Conservation (phyloP, 2,797 vertebrate genomes). For the Acrossocheilus fasciatus region DNA sequence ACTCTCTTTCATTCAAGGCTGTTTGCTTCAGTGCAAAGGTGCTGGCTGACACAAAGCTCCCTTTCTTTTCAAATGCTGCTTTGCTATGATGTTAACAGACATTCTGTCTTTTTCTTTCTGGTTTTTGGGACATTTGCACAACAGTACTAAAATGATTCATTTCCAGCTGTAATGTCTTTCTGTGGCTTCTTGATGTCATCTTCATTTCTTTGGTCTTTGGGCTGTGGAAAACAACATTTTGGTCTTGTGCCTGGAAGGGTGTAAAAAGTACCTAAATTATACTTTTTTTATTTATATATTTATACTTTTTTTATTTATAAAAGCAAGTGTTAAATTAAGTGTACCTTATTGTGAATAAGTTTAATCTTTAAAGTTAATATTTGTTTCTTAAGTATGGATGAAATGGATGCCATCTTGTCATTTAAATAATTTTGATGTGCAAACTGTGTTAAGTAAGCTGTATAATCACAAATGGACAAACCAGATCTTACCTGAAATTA, state of each 20-base stretch:
- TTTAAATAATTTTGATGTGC: neutral
- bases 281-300: neutral
- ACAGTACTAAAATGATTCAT: conserved; percentile 8
- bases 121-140: conserved; percentile 1
- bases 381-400: neutral
- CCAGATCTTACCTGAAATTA: neutral
- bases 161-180: conserved; percentile 7
- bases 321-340: neutral
- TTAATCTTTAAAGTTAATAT: neutral
- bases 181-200: conserved; percentile 1
- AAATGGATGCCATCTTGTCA: neutral
- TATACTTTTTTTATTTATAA: neutral
- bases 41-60: neutral
- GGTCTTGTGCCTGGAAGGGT: neutral
- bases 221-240: conserved; percentile 20
- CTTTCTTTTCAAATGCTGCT: neutral
- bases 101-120: neutral
- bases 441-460: neutral
- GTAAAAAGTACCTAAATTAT: neutral
- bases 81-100: neutral
- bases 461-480: neutral
- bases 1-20: conserved; percentile 23
- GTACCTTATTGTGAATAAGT: neutral
- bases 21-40: neutral
- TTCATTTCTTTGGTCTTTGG: neutral